Evolutionary conservation across 2,888 invertebrate species (phyloP), one percentile per base, ranked within the genome.

Genomic region (Andrena camellia): DNA sequence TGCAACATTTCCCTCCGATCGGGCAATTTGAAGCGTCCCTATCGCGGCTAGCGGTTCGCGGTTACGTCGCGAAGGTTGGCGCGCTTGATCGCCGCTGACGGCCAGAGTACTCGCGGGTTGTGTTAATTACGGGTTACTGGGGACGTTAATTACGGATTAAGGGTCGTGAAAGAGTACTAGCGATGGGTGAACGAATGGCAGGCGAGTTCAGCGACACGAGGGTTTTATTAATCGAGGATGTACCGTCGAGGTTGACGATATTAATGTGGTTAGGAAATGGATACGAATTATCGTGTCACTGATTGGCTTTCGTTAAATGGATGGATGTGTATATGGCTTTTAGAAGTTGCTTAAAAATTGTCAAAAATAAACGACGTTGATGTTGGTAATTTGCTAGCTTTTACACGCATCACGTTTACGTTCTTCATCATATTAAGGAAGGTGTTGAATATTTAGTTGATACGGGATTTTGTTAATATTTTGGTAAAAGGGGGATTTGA

Each of bases 1-100:
- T 8, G 64, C 54, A 70, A 62, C 50, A 29, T 64, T 81, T 69
- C 23, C 17, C 23, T 70, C 48, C 54, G 17, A 26, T 20, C 54
- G 31, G 8, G 26, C 50, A 17, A 54, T 54, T 60, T 35, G 2
- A 59, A 59, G 29, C 67, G 52, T 8, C 13, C 7, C 23, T 75
- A 4, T 35, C 10, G n/a, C 48, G 35, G 29, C 20, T 3, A 0
- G n/a, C 17, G 29, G 35, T 29, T n/a, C 64, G 42, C 52, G 26
- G 29, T 31, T 20, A 10, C 57, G 26, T 26, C 23, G 6, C 13
- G 26, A 50, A 52, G 31, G 67, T 33, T 7, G 42, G 42, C 42
- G 42, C 57, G 57, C 10, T 57, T 23, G 31, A 68, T 68, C 57
- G 23, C 13, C 23, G 29, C 31, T 29, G 54, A 54, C 48, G 23